phyloP scores from a whole-genome alignment of 2,113 vertebrate species.

The Sander lucioperca region DNA sequence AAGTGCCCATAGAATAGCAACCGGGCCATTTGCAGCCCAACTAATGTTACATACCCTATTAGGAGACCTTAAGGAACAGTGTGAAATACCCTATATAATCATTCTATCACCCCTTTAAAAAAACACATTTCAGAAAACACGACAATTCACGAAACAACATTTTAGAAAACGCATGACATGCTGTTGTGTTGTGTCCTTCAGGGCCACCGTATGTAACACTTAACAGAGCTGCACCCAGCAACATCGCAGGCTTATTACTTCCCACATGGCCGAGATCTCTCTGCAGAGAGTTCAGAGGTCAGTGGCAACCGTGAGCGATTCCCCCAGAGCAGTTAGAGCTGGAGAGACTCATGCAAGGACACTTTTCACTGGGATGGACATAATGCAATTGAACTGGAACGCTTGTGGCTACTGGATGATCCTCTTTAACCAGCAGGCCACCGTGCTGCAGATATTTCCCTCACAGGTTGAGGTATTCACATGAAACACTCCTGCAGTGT shows the following conservation, averaged over 20 bases:
- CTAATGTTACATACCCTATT: no score
- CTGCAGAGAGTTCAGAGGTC: constrained; percentile 19
- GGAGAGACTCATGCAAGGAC: constrained; percentile 28
- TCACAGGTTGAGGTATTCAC: constrained; percentile 16
- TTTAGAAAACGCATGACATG: no score
- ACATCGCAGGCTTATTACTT: background rate
- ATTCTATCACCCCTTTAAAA: no score
- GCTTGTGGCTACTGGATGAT: constrained; percentile 35
- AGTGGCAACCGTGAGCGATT: background rate
- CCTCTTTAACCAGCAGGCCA: constrained; percentile 32
- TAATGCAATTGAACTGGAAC: constrained; percentile 33
- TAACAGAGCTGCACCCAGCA: background rate
- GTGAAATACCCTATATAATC: no score
- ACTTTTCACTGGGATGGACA: constrained; percentile 14
- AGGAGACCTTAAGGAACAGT: no score
- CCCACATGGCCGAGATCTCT: background rate
- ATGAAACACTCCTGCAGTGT: constrained; percentile 40
- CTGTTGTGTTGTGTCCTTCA: no score
- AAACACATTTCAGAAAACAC: no score
- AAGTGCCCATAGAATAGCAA: no score
- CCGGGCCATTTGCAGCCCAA: no score
- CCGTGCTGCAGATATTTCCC: constrained; percentile 10
- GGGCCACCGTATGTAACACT: no score
- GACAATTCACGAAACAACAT: no score
- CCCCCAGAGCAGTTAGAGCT: background rate